phyloP scores from a whole-genome alignment of 2,113 vertebrate genomes.

The Pluvianellus socialis region DNA sequence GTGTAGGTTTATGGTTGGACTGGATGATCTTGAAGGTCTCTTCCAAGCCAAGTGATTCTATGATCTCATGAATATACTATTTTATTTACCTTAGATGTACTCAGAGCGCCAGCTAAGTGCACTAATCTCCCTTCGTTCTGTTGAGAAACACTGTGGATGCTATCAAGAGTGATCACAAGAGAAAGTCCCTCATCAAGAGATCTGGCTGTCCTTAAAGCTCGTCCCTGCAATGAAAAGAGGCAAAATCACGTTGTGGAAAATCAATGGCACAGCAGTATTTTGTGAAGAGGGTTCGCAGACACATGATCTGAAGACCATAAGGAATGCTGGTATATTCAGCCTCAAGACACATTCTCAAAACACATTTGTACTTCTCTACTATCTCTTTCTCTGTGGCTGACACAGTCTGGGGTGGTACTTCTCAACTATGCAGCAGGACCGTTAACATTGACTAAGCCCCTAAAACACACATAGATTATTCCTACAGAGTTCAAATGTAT shows the following conservation, averaged over 20 bases:
- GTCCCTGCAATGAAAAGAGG: conserved; percentile 75
- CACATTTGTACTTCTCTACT: not conserved
- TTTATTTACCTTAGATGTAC: conserved; percentile 83
- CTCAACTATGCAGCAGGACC: not conserved
- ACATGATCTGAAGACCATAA: not conserved
- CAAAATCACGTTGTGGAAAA: not conserved
- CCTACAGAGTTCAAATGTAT: not conserved
- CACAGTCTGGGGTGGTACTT: not conserved
- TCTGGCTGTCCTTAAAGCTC: conserved; percentile 81
- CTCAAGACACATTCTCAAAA: not conserved
- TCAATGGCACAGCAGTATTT: not conserved
- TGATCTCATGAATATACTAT: not conserved
- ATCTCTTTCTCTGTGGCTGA: not conserved
- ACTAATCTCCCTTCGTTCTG: conserved; percentile 86
- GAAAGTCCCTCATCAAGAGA: conserved; percentile 90
- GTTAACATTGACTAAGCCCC: not conserved
- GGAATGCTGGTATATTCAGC: not conserved
- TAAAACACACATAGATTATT: not conserved
- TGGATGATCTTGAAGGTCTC: too few species aligned
- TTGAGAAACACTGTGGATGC: conserved; percentile 72
- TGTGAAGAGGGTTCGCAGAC: not conserved
- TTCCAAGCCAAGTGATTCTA: too few species aligned
- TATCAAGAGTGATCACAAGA: conserved; percentile 80
- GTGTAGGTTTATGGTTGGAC: too few species aligned
- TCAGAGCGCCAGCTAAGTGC: conserved; percentile 83